phyloP scores from a whole-genome alignment of 2,888 invertebrate species.

The Sphaerophoria taeniata region DNA sequence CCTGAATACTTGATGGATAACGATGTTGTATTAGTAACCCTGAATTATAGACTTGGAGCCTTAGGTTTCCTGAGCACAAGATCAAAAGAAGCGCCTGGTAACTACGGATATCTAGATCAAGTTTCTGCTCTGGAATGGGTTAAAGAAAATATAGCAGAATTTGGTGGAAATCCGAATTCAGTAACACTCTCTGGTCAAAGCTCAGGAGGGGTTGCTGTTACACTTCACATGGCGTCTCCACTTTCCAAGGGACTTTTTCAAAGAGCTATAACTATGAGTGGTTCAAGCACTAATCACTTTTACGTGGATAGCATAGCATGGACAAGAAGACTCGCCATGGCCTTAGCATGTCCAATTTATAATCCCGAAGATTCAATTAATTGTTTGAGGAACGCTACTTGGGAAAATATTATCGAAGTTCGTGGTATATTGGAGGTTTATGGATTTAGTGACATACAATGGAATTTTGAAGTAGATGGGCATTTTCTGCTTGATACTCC shows the following conservation, averaged over 20 bases:
- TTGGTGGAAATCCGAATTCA: slow-evolving; percentile 86
- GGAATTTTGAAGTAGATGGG: slow-evolving; percentile 85
- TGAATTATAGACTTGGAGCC: slow-evolving; percentile 80
- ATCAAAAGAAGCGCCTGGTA: slow-evolving; percentile 86
- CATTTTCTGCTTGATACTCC: slow-evolving; percentile 86
- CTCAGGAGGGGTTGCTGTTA: slow-evolving; percentile 83
- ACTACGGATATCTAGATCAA: slow-evolving; percentile 88
- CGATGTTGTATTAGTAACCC: slow-evolving; percentile 79
- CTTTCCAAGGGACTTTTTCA: slow-evolving; percentile 87
- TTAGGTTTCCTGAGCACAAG: slow-evolving; percentile 86
- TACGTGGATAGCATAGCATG: slow-evolving; percentile 83
- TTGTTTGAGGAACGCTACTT: slow-evolving; percentile 83
- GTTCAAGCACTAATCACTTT: slow-evolving; percentile 84
- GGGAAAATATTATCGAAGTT: slow-evolving; percentile 76
- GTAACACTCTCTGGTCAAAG: slow-evolving; percentile 87
- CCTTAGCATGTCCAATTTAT: slow-evolving; percentile 85
- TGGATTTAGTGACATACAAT: slow-evolving; percentile 77
- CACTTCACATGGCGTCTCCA: slow-evolving; percentile 85
- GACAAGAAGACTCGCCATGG: slow-evolving; percentile 85
- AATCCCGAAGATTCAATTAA: slow-evolving; percentile 84
- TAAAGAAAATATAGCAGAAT: slow-evolving; percentile 85
- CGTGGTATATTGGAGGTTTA: slow-evolving; percentile 77
- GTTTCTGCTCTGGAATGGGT: slow-evolving; percentile 87
- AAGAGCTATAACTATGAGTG: slow-evolving; percentile 87
- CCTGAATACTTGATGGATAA: slow-evolving; percentile 79